Evolutionary conservation across 2,888 invertebrate genomes (phyloP).

Genomic region (Philereme vetulata): DNA sequence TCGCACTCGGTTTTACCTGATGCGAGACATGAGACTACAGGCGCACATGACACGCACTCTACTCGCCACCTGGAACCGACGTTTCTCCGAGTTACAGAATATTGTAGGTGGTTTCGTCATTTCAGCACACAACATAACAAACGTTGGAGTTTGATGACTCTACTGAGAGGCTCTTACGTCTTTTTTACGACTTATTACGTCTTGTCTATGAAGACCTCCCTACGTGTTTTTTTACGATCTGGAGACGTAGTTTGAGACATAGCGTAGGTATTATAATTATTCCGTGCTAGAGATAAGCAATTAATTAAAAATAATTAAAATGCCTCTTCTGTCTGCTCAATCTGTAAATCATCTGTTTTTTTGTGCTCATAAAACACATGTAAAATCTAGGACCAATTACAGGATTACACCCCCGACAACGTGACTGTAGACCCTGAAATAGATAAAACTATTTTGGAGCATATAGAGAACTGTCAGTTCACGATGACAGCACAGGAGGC

Average conservation of each 20-base stretch:
- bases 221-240: too few species aligned
- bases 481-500: slow-evolving; percentile 73
- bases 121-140: too few species aligned
- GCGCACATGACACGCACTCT: slow-evolving; percentile 53
- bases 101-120: slow-evolving; percentile 49
- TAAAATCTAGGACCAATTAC: neutral
- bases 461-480: slow-evolving; percentile 67
- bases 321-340: neutral
- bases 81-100: slow-evolving; percentile 62
- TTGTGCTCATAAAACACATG: too few species aligned
- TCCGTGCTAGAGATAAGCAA: too few species aligned
- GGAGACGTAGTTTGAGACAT: too few species aligned
- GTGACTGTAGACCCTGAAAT: slow-evolving; percentile 61
- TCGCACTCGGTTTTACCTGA: slow-evolving; percentile 79
- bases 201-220: too few species aligned
- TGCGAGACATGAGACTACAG: slow-evolving; percentile 54
- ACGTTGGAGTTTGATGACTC: too few species aligned
- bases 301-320: too few species aligned
- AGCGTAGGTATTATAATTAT: too few species aligned
- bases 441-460: slow-evolving; percentile 58
- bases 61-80: slow-evolving; percentile 56
- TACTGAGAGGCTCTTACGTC: too few species aligned
- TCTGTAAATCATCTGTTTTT: neutral
- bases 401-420: slow-evolving; percentile 59
- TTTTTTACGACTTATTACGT: too few species aligned